These are phyloP conservation scores for Torymus tubicola DNA, from an alignment of 2,888 invertebrate genomes.

Conservation along the genomic window DNA sequence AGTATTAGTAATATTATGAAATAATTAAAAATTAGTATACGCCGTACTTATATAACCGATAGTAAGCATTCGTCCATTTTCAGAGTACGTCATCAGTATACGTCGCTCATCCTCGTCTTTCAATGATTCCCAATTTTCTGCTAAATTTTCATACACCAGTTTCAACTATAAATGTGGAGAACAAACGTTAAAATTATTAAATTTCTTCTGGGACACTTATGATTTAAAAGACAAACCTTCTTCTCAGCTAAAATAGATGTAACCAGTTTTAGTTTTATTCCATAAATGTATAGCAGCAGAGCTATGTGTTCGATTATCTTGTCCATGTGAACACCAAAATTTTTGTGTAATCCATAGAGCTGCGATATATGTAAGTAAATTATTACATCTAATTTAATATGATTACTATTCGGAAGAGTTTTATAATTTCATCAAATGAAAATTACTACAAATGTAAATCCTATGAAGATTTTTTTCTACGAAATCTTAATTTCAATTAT, in stretches of 20 bases:
- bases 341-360: constrained; percentile 22
- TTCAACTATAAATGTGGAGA: background rate
- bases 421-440: background rate
- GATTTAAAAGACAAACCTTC: background rate
- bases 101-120: background rate
- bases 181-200: too few relatives aligned
- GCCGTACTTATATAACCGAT: constrained; percentile 21
- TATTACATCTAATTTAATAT: too few relatives aligned
- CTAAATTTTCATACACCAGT: background rate
- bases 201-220: too few relatives aligned
- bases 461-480: background rate
- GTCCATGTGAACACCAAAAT: constrained; percentile 29
- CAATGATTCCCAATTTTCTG: constrained; percentile 19
- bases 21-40: background rate
- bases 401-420: too few relatives aligned
- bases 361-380: background rate
- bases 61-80: constrained; percentile 11
- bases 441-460: background rate
- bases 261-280: constrained; percentile 18
- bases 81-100: constrained; percentile 9
- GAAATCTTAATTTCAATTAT: too few relatives aligned
- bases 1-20: background rate
- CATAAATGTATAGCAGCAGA: constrained; percentile 19
- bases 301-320: constrained; percentile 31
- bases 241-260: constrained; percentile 24